Evolutionary conservation across 2,888 invertebrate species (phyloP).

Genomic region (Mechanitis messenoides): DNA sequence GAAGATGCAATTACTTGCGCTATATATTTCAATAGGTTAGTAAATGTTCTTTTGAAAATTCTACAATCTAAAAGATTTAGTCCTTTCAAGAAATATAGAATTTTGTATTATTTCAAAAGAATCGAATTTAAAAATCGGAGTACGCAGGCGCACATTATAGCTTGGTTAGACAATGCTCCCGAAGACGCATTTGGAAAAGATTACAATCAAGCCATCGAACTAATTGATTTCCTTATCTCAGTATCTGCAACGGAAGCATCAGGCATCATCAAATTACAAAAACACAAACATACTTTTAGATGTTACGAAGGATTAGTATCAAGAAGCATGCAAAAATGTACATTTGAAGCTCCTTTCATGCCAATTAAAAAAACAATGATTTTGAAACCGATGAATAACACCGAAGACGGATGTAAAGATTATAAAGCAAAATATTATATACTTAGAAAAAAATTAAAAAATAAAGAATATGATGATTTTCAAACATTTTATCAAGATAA

Average conservation of each 20-base stretch:
- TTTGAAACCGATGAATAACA: slow-evolving; percentile 36
- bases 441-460: slow-evolving; percentile 25
- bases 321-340: slow-evolving; percentile 34
- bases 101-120: slow-evolving; percentile 35
- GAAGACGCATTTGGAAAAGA: slow-evolving; percentile 22
- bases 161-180: slow-evolving; percentile 42
- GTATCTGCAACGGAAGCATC: slow-evolving; percentile 35
- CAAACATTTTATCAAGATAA: slow-evolving; percentile 29
- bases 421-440: slow-evolving; percentile 20
- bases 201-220: slow-evolving; percentile 20
- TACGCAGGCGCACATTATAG: slow-evolving; percentile 34
- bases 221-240: slow-evolving; percentile 29
- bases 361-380: slow-evolving; percentile 33
- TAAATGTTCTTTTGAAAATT: slow-evolving; percentile 35
- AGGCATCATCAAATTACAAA: slow-evolving; percentile 37
- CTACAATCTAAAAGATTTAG: slow-evolving; percentile 34
- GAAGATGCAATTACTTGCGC: slow-evolving; percentile 39
- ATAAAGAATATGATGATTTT: slow-evolving; percentile 27
- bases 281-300: slow-evolving; percentile 39
- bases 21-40: slow-evolving; percentile 43
- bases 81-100: slow-evolving; percentile 36
- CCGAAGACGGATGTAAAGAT: slow-evolving; percentile 22
- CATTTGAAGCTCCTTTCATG: slow-evolving; percentile 43
- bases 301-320: slow-evolving; percentile 37
- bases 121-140: slow-evolving; percentile 41